Percentiles rank a stretch among this genome's conserved stretches.
phyloP scores from a whole-genome alignment of 1,140 invertebrate genomes.

The Drosophila dunni region DNA sequence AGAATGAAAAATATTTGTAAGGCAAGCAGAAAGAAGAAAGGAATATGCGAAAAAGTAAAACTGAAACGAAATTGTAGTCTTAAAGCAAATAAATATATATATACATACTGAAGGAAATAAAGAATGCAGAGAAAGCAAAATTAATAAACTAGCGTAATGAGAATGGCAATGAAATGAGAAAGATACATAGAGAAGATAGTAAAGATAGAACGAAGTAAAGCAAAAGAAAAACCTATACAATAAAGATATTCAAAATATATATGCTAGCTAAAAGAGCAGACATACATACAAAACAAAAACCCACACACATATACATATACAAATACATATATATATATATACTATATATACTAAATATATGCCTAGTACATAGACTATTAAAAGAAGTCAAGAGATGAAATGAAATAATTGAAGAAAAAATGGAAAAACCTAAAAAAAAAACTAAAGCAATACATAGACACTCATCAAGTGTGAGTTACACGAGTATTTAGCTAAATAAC shows the following conservation, averaged over 20 bases:
- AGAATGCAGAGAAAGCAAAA: slow-evolving; percentile 16
- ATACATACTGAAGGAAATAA: neutral
- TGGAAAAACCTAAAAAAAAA: slow-evolving; percentile 47
- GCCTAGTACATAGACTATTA: slow-evolving; percentile 59
- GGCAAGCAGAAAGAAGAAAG: slow-evolving; percentile 52
- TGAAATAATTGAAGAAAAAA: slow-evolving; percentile 21
- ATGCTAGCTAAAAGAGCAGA: slow-evolving; percentile 69
- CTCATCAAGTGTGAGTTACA: slow-evolving; percentile 77
- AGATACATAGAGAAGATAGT: neutral
- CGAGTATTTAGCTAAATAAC: slow-evolving; percentile 73
- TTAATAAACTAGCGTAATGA: slow-evolving; percentile 12
- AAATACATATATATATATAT: slow-evolving; percentile 43
- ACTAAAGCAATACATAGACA: slow-evolving; percentile 82
- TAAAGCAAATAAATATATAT: slow-evolving; percentile 44
- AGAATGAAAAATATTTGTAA: slow-evolving; percentile 57
- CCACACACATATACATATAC: slow-evolving; percentile 50
- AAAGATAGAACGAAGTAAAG: slow-evolving; percentile 1
- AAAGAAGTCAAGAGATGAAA: slow-evolving; percentile 43
- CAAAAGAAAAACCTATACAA: slow-evolving; percentile 60
- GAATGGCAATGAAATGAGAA: neutral
- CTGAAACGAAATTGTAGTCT: slow-evolving; percentile 76
- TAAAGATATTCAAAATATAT: slow-evolving; percentile 77
- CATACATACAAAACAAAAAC: slow-evolving; percentile 34
- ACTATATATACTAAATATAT: slow-evolving; percentile 42
- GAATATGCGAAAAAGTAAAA: slow-evolving; percentile 35